A percentile compares a stretch with the other conserved stretches of the same genome.
Conservation (phyloP, 2,113 vertebrate genomes). For the Chaenogobius annularis region DNA sequence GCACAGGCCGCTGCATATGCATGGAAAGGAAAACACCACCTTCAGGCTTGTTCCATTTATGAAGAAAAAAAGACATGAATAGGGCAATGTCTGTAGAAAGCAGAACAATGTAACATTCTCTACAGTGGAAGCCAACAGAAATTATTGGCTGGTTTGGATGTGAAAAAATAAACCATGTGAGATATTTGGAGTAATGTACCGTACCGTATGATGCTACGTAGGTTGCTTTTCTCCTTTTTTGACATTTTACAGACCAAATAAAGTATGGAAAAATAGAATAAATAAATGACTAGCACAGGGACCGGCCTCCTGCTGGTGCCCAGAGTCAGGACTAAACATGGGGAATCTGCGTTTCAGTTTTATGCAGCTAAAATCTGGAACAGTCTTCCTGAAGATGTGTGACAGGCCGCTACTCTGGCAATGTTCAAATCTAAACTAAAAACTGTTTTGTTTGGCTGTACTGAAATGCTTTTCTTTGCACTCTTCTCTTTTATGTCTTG, state of each 20-base stretch:
- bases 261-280: not conserved
- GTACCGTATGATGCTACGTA: not conserved
- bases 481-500: too few species aligned
- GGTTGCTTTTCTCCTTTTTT: not conserved
- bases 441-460: too few species aligned
- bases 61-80: constrained; percentile 46
- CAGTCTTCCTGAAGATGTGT: too few species aligned
- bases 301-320: too few species aligned
- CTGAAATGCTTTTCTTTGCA: too few species aligned
- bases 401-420: too few species aligned
- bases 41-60: constrained; percentile 43
- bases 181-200: not conserved
- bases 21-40: constrained; percentile 61
- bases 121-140: constrained; percentile 6
- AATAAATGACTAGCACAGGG: not conserved
- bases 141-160: not conserved
- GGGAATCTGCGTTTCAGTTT: too few species aligned
- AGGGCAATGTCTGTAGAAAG: constrained; percentile 41
- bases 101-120: constrained; percentile 1
- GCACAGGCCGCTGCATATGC: constrained; percentile 28
- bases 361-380: too few species aligned
- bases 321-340: too few species aligned
- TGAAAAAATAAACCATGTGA: not conserved
- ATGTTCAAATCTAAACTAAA: too few species aligned
- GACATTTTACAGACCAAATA: not conserved